Conservation (phyloP, 2,888 invertebrate species). For the Macaria liturata region DNA sequence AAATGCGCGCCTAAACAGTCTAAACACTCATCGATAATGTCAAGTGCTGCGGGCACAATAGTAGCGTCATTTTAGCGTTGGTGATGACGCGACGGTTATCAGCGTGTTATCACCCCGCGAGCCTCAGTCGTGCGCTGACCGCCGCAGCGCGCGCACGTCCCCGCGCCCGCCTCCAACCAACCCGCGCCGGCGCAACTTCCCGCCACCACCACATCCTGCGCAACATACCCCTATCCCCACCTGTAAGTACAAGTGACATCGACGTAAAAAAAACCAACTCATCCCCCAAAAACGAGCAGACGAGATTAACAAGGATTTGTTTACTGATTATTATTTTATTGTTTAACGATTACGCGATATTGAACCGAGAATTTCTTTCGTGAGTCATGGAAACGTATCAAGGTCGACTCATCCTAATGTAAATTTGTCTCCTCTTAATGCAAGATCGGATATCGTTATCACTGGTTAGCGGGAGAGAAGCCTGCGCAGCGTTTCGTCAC, state of each 20-base stretch:
- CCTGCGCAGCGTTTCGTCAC: constrained; percentile 35
- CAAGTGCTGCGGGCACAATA: constrained; percentile 8
- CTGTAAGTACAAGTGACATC: constrained; percentile 6
- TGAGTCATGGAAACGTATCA: constrained; percentile 44
- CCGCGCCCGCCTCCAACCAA: constrained; percentile 31
- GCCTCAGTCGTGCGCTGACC: constrained; percentile 71
- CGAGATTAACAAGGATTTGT: constrained; percentile 21
- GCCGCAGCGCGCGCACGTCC: constrained; percentile 55
- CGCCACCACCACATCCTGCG: background rate
- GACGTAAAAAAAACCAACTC: background rate
- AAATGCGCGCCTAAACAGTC: background rate
- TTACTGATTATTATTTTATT: constrained; percentile 27
- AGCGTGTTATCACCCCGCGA: constrained; percentile 73
- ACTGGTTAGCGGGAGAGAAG: constrained; percentile 30
- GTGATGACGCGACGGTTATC: constrained; percentile 71
- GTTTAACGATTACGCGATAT: constrained; percentile 25
- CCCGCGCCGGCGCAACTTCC: constrained; percentile 19
- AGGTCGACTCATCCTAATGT: constrained; percentile 60
- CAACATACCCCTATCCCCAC: background rate
- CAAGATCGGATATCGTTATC: constrained; percentile 65
- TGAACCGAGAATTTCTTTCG: constrained; percentile 25
- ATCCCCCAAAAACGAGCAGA: background rate
- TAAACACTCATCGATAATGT: constrained; percentile 5
- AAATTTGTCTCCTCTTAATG: constrained; percentile 68
- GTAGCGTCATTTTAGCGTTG: constrained; percentile 44